Percentiles rank a stretch among this genome's conserved stretches.
Conservation (phyloP, 2,797 vertebrate genomes). For the Microctenopoma stevenorrisi region DNA sequence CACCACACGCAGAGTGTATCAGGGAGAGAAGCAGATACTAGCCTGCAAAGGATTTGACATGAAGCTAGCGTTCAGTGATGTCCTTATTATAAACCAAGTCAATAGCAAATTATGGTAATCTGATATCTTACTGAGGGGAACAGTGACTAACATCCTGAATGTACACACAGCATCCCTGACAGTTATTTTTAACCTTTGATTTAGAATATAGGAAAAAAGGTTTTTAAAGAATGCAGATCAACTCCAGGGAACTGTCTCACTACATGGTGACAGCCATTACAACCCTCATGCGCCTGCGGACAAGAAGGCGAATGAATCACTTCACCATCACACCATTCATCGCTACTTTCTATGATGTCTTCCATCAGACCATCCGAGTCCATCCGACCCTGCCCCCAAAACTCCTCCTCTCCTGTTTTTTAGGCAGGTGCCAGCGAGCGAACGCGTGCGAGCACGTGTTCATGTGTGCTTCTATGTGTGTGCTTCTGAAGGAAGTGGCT, state of each 20-base stretch:
- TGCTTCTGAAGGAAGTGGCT: constrained; percentile 66
- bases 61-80: constrained; percentile 66
- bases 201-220: too few relatives aligned
- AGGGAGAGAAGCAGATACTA: constrained; percentile 69
- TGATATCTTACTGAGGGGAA: constrained; percentile 71
- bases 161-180: constrained; percentile 58
- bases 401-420: constrained; percentile 22
- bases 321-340: constrained; percentile 1
- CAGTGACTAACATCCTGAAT: constrained; percentile 70
- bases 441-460: constrained; percentile 25
- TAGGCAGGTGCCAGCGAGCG: constrained; percentile 57
- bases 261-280: constrained; percentile 38
- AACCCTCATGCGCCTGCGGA: constrained; percentile 38
- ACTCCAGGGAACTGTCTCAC: constrained; percentile 13
- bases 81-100: constrained; percentile 77
- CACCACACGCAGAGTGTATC: constrained; percentile 57
- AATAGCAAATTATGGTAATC: constrained; percentile 83
- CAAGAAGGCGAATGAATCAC: constrained; percentile 39
- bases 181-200: constrained; percentile 66
- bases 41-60: constrained; percentile 73
- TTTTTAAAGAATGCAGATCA: too few relatives aligned
- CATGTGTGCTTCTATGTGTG: constrained; percentile 22
- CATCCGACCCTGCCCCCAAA: not conserved
- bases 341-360: constrained; percentile 3
- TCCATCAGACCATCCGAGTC: constrained; percentile 33